Evolutionary conservation across 2,113 vertebrate genomes (phyloP).

Genomic region (Periophthalmus modestus): DNA sequence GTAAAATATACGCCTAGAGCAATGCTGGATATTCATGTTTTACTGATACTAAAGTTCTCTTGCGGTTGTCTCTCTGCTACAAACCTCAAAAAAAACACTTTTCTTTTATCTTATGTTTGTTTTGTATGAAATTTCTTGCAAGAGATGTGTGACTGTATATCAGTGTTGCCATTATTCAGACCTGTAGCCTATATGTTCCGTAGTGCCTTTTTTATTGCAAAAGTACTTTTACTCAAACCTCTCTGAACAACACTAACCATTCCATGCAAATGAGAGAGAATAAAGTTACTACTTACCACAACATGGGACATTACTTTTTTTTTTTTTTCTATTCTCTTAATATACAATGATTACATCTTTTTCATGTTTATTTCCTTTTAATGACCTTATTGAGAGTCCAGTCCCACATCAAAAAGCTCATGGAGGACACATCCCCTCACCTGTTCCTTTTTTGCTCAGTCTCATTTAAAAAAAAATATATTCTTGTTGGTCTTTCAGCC

Average conservation of each 20-base stretch:
- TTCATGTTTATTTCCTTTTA: background rate
- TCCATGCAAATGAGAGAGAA: background rate
- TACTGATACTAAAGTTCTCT: slow-evolving; percentile 65
- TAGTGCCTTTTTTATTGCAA: background rate
- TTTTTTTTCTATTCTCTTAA: background rate
- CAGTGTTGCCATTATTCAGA: background rate
- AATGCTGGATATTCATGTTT: slow-evolving; percentile 74
- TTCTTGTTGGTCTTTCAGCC: too few species aligned
- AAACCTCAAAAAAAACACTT: slow-evolving; percentile 15
- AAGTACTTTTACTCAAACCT: background rate
- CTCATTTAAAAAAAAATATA: too few species aligned
- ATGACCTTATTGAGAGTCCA: too few species aligned
- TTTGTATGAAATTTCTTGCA: background rate
- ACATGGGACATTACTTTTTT: background rate
- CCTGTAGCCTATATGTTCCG: background rate
- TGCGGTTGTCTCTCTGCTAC: slow-evolving; percentile 13
- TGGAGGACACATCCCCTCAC: too few species aligned
- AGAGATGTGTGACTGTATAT: background rate
- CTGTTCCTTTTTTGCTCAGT: too few species aligned
- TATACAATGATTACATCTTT: background rate
- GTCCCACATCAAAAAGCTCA: too few species aligned
- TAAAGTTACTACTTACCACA: background rate
- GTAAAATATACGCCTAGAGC: slow-evolving; percentile 51
- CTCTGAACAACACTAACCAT: background rate
- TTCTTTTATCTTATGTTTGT: background rate